Conservation (phyloP, 2,113 vertebrate species). For the human (Homo sapiens) region DNA sequence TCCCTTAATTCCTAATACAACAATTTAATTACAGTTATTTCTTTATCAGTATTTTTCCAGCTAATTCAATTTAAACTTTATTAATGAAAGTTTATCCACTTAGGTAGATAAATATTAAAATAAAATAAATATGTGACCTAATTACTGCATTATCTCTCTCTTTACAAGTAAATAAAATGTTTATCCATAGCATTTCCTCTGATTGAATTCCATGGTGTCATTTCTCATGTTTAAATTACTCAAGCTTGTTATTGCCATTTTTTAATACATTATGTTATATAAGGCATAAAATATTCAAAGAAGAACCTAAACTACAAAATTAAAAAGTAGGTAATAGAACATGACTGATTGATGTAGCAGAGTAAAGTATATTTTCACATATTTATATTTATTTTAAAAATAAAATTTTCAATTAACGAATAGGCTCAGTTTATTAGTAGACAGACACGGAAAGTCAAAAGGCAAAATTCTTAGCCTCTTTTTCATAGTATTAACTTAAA, state of each 20-base stretch:
- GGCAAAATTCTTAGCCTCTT: neutral
- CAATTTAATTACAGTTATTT: neutral
- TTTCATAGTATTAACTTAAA: neutral
- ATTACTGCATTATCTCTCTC: neutral
- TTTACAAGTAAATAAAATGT: neutral
- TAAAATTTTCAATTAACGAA: neutral
- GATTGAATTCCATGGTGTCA: neutral
- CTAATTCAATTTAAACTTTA: neutral
- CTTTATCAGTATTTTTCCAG: neutral
- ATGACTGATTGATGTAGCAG: neutral
- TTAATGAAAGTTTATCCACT: neutral
- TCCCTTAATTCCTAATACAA: neutral
- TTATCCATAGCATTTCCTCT: neutral
- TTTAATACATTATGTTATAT: neutral
- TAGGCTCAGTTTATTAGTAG: neutral
- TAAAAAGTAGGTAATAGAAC: neutral
- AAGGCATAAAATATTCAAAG: neutral
- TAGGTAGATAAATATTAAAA: neutral
- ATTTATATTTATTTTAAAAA: neutral
- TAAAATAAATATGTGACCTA: neutral
- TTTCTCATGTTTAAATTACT: neutral
- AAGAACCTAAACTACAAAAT: neutral
- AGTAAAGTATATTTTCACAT: neutral
- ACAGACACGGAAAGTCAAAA: neutral
- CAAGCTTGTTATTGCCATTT: neutral